Evolutionary conservation across 2,888 invertebrate genomes (phyloP), one percentile per base, ranked within the genome.

Genomic region (Eristalis intricaria): DNA sequence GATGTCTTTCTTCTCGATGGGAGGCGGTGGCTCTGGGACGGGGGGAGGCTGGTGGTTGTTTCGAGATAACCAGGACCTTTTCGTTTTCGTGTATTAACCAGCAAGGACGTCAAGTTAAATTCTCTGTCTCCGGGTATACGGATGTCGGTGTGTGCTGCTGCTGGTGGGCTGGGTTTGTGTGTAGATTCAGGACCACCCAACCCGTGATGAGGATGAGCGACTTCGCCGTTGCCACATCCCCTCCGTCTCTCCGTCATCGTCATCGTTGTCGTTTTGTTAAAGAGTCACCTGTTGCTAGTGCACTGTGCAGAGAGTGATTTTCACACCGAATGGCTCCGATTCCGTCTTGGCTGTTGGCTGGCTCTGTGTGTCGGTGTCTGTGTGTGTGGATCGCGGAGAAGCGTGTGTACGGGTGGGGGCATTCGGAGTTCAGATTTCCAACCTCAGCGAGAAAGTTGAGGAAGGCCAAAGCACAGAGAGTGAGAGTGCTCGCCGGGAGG

Each of bases 281-380:
- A 86, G 82, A 87, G 79, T 87, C 87, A 87, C 87, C 87, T 87
- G 87, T 84, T 87, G 87, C 84, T 64, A 80, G 58, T 87, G 79
- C 84, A 87, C 71, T 65, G 73, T 84, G 87, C 79, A 75, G 66
- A 71, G 76, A 79, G 66, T 84, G 76, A 84, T 80, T 87, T 79
- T 75, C 78, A 82, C 82, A 82, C 86, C 70, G 70, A 75, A 79
- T 75, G 77, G 82, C 77, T 38, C 43, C 66, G 66, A 43, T 75
- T 70, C 68, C 65, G 50, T 66, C 61, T 69, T 32, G 60, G 61
- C 60, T 65, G 63, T 8, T 63, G 63, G 32, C 63, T 63, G 64
- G 32, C 64, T 32, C 11, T 38, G 19, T 65, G 64, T 77, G 81
- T 74, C 69, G 69, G 85, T 26, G n/a, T n/a, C n/a, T 58, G 40